These are phyloP conservation scores for Sebastes iracundus DNA, from an alignment of 2,797 vertebrate genomes.

Conservation along the genomic window DNA sequence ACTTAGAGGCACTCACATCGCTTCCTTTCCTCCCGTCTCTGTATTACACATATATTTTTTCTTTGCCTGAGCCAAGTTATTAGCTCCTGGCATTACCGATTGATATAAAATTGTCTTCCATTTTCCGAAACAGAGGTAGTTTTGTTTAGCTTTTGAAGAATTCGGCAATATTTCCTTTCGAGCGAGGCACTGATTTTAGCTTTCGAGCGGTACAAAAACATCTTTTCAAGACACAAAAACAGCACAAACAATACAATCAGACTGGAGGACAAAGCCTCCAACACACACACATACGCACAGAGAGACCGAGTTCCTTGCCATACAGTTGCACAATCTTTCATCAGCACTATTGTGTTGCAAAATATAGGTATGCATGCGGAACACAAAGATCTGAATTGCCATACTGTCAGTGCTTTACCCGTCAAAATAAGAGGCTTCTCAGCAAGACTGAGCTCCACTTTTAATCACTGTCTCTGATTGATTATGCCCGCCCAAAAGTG, in stretches of 20 bases:
- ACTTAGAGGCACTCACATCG: background rate
- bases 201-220: constrained; percentile 1
- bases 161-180: constrained; percentile 13
- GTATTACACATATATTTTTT: constrained; percentile 22
- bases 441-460: constrained; percentile 66
- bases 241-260: constrained; percentile 31
- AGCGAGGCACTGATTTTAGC: background rate
- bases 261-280: constrained; percentile 32
- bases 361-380: constrained; percentile 65
- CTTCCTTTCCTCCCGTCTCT: constrained; percentile 34
- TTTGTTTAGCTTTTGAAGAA: constrained; percentile 23
- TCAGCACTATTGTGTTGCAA: constrained; percentile 72
- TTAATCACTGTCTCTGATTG: constrained; percentile 78
- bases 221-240: constrained; percentile 22
- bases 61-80: constrained; percentile 42
- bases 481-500: constrained; percentile 69
- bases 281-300: background rate
- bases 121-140: background rate
- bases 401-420: constrained; percentile 57
- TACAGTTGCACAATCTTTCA: constrained; percentile 70
- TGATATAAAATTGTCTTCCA: constrained; percentile 52
- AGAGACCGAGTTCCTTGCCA: constrained; percentile 20
- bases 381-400: constrained; percentile 63
- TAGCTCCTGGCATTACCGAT: constrained; percentile 29
- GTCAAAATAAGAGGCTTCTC: constrained; percentile 72